These are phyloP conservation scores for Argyresthia goedartella DNA, from an alignment of 2,888 invertebrate species.

Conservation along the genomic window DNA sequence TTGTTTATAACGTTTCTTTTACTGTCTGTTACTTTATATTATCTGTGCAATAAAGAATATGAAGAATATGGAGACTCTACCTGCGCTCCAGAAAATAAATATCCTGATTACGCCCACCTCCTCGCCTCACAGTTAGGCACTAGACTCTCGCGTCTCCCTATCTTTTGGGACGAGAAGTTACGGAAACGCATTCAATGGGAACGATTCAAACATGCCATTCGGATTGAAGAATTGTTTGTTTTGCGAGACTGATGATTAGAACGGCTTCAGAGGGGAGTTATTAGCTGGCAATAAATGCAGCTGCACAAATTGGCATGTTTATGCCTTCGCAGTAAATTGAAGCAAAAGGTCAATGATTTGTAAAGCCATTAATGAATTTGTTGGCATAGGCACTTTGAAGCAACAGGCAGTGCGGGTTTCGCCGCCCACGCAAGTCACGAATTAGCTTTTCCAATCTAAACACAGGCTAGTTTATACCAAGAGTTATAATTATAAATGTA, in stretches of 20 bases:
- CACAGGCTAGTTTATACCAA: too few relatives aligned
- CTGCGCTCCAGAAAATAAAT: background rate
- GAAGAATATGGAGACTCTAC: too few relatives aligned
- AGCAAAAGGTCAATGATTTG: too few relatives aligned
- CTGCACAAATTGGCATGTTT: conserved; percentile 1
- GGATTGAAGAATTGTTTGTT: background rate
- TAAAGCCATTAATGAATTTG: too few relatives aligned
- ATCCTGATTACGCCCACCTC: background rate
- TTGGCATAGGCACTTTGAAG: too few relatives aligned
- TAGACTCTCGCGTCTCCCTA: background rate
- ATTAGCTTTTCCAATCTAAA: too few relatives aligned
- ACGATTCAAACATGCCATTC: conserved; percentile 2
- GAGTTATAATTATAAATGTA: too few relatives aligned
- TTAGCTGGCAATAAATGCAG: background rate
- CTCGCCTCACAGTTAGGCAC: background rate
- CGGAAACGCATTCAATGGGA: conserved; percentile 5
- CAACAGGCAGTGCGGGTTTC: too few relatives aligned
- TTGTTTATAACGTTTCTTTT: too few relatives aligned
- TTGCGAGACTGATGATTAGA: background rate
- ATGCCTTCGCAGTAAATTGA: background rate
- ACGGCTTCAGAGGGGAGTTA: background rate
- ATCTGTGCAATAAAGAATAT: too few relatives aligned
- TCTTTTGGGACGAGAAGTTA: conserved; percentile 8
- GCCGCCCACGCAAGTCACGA: too few relatives aligned
- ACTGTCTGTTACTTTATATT: too few relatives aligned